Evolutionary conservation across 2,113 vertebrate genomes (phyloP), one percentile per base, ranked within the genome.

Genomic region (Nesospiza acunhae): DNA sequence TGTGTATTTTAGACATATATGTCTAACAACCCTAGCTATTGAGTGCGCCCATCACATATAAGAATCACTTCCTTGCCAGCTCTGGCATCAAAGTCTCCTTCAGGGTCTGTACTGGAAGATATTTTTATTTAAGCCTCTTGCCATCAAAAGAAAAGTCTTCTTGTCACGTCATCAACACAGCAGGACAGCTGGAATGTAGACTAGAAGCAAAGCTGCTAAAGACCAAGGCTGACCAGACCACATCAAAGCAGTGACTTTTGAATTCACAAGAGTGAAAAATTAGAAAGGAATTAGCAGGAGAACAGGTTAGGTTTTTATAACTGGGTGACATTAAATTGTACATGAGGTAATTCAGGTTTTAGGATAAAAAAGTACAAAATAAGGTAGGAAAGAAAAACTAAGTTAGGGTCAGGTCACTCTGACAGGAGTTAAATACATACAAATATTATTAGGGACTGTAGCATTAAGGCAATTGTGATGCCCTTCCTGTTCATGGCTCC

Each of bases 361-460:
- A 85, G 35, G 33, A 63, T 35, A 78, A 84, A 13, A 47, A 88
- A n/a, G 31, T 27, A 85, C 15, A 72, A 68, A 83, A 9, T 47
- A 22, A 24, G 23, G 23, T 17, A 75, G 53, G 47, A 88, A 41
- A 56, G 15, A 77, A 90, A 82, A 80, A 41, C 37, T 31, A 83
- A 83, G 58, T 26, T 67, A 35, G 68, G 24, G 9, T 60, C 63
- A 62, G 13, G 24, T 80, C 44, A 44, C 50, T 59, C 52, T 49
- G 26, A 39, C 63, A 49, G n/a, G 37, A 89, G 46, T 77, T 73
- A 66, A 92, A 72, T n/a, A 16, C 35, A 28, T 17, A 37, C 37
- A 37, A 37, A 37, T 0, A 2, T 53, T 66, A 4, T n/a, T 77
- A 23, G 8, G 17, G 19, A 22, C 39, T 2, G 0, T 44, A 52